These are phyloP conservation scores for Ellobium chinense DNA, from an alignment of 2,888 invertebrate genomes.

Conservation along the genomic window DNA sequence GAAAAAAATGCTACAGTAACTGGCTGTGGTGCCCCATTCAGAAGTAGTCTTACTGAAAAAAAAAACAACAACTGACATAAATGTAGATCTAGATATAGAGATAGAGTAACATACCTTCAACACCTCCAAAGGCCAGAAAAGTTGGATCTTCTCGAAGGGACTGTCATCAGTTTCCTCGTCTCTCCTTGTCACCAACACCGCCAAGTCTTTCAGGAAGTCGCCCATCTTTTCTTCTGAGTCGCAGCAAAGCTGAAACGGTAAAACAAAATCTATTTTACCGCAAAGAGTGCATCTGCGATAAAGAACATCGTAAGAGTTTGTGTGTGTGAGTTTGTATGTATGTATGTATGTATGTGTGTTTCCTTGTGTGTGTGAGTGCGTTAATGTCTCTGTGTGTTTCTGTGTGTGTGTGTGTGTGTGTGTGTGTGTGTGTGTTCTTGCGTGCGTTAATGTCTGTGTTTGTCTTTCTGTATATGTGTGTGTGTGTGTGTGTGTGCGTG, in stretches of 20 bases:
- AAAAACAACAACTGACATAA: too few species aligned
- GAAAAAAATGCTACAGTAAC: too few species aligned
- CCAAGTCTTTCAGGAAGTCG: slow-evolving; percentile 50
- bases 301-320: too few species aligned
- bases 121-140: slow-evolving; percentile 66
- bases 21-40: too few species aligned
- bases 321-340: too few species aligned
- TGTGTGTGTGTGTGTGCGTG: too few species aligned
- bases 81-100: neutral
- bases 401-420: neutral
- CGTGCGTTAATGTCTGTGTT: neutral
- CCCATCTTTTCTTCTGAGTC: slow-evolving; percentile 17
- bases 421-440: neutral
- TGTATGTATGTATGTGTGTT: too few species aligned
- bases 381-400: too few species aligned
- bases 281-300: too few species aligned
- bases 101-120: slow-evolving; percentile 57
- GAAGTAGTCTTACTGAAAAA: too few species aligned
- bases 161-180: slow-evolving; percentile 60
- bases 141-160: slow-evolving; percentile 64
- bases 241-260: slow-evolving; percentile 1
- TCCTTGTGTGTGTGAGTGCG: too few species aligned
- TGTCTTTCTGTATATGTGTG: neutral
- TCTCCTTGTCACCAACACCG: slow-evolving; percentile 49
- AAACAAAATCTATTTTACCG: too few species aligned